Percentiles rank a stretch among this genome's conserved stretches.
These are phyloP conservation scores for Nowickia ferox DNA, from an alignment of 2,888 invertebrate species.

Conservation along the genomic window DNA sequence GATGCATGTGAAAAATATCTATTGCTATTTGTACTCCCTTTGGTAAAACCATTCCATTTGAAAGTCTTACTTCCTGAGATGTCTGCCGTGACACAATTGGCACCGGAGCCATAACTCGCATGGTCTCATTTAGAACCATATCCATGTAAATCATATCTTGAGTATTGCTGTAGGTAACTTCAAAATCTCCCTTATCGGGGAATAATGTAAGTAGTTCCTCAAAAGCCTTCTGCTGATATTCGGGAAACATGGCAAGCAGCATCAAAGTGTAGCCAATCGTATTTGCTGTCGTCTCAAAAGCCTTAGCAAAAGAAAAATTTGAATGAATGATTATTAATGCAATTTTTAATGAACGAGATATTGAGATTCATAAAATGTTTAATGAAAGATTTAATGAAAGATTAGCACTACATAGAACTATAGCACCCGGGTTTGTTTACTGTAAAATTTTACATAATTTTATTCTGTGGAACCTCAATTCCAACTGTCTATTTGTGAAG, in stretches of 20 bases:
- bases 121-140: constrained; percentile 80
- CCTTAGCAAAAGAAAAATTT: constrained; percentile 68
- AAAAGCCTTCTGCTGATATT: constrained; percentile 78
- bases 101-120: constrained; percentile 80
- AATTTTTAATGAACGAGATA: background rate
- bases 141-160: constrained; percentile 80
- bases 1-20: constrained; percentile 81
- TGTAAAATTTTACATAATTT: no score
- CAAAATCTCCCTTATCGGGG: constrained; percentile 75
- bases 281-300: constrained; percentile 81
- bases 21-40: constrained; percentile 79
- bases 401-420: no score
- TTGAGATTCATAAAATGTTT: no score
- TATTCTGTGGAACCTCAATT: no score
- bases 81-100: constrained; percentile 79
- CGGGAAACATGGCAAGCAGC: constrained; percentile 79
- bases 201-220: constrained; percentile 78
- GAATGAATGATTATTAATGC: background rate
- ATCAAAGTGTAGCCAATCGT: constrained; percentile 77
- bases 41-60: constrained; percentile 79
- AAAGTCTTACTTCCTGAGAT: constrained; percentile 75
- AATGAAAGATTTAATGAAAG: no score
- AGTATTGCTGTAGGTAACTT: constrained; percentile 77
- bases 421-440: no score
- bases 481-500: no score